These are phyloP conservation scores for Nannoperca obscura DNA, from an alignment of 2,797 vertebrate species.

Conservation along the genomic window DNA sequence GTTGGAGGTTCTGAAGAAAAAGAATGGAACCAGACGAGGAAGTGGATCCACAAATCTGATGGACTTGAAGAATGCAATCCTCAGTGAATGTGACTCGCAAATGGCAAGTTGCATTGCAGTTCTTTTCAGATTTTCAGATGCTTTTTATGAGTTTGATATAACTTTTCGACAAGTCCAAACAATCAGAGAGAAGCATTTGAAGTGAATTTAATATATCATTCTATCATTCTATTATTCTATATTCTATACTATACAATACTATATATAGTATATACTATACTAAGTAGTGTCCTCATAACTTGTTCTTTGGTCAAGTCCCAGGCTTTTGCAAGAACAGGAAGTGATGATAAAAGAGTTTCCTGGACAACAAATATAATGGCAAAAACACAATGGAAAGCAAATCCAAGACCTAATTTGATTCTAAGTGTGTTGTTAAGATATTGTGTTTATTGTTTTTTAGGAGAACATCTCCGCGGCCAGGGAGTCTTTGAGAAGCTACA, in stretches of 20 bases:
- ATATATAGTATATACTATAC: too few species aligned
- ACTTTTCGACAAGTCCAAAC: background rate
- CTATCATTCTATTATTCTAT: too few species aligned
- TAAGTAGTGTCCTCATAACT: background rate
- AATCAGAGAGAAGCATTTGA: background rate
- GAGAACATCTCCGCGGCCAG: constrained; percentile 78
- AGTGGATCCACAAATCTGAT: constrained; percentile 62
- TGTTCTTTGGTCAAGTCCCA: background rate
- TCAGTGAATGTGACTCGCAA: constrained; percentile 80
- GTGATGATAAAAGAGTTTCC: background rate
- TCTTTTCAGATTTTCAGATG: background rate
- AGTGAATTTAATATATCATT: background rate
- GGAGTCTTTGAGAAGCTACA: constrained; percentile 78
- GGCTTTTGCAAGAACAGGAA: background rate
- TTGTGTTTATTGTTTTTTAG: constrained; percentile 73
- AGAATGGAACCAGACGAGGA: constrained; percentile 43
- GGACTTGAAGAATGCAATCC: constrained; percentile 78
- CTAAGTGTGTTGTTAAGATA: background rate
- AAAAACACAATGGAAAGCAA: background rate
- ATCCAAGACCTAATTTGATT: background rate
- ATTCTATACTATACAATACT: too few species aligned
- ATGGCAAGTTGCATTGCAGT: constrained; percentile 63
- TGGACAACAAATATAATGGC: background rate
- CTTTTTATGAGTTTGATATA: background rate
- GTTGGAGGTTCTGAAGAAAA: constrained; percentile 77